Evolutionary conservation across 2,888 invertebrate genomes (phyloP).

Genomic region (Metalampra italica): DNA sequence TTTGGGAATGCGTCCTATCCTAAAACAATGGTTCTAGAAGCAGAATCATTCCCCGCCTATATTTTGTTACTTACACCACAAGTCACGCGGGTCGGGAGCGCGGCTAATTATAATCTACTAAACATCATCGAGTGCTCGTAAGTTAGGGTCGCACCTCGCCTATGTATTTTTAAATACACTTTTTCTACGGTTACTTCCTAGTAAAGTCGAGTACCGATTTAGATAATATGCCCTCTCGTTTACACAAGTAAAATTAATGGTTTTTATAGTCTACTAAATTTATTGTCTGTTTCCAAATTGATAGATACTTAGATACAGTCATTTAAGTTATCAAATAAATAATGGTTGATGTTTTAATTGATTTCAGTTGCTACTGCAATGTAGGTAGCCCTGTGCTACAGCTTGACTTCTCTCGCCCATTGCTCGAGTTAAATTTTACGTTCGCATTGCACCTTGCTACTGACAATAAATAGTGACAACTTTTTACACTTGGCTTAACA

Average conservation of each 20-base stretch:
- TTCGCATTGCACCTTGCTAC: constrained; percentile 11
- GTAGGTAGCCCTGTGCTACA: constrained; percentile 1
- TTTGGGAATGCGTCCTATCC: too few relatives aligned
- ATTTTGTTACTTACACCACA: constrained; percentile 24
- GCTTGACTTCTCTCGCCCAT: not conserved
- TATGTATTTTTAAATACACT: constrained; percentile 62
- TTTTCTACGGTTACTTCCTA: constrained; percentile 47
- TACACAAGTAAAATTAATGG: not conserved
- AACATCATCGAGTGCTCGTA: constrained; percentile 72
- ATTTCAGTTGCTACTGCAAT: too few relatives aligned
- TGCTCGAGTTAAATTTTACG: constrained; percentile 5
- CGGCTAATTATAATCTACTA: constrained; percentile 77
- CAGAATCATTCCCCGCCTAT: not conserved
- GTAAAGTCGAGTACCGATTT: constrained; percentile 30
- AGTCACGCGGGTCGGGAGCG: constrained; percentile 46
- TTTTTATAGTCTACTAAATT: not conserved
- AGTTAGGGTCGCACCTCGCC: constrained; percentile 64
- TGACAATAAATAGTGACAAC: constrained; percentile 7
- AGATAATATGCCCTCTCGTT: constrained; percentile 23
- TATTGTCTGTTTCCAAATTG: not conserved
- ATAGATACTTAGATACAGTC: too few relatives aligned
- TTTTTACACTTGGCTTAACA: constrained; percentile 2
- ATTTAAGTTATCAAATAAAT: too few relatives aligned
- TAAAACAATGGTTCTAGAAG: too few relatives aligned
- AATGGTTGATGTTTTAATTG: too few relatives aligned